Base-by-base conservation (phyloP, 92 coral and sea anemone species). In the Pocillopora grandis region DNA sequence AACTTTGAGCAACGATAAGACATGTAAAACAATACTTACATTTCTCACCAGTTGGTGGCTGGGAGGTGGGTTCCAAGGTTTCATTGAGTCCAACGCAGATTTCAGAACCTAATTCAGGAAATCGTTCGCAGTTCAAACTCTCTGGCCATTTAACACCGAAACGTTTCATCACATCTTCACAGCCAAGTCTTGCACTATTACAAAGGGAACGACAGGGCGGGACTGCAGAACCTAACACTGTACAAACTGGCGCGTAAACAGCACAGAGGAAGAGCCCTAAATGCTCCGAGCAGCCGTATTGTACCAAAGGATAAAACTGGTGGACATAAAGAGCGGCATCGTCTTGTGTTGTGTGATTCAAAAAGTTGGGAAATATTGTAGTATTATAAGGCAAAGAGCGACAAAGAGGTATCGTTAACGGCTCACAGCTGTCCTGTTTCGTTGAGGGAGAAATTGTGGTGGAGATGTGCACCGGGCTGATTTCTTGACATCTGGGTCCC, bases 161-260 rank as follows among this genome's bases (percentile, higher is more conserved):
- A 61, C 68, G 70, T 42, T 67, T 72, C 95, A 95, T 88, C 27
- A 92, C 60, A 13, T 9, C 27, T 66, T 68, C 86, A 86, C 98
- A 95, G 61, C 91, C 92, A 0, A 64, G 64, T 71, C 77, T 87
- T 12, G 92, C 95, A 36, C 92, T 90, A 72, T 88, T 89, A 65
- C 98, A 95, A 74, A 95, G 86, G 67, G 85, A 79, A 21, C 92
- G 92, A 80, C 98, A 93, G n/a, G 98, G 98, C 67, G 89, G 95
- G 52, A 95, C 48, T 5, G 95, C 93, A 49, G 68, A 88, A 17
- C 88, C 90, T 33, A 92, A 57, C 3, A 81, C 77, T 16, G 91
- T 89, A 58, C 98, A 95, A 1, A 89, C 79, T 17, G 98, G 98
- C 17, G 94, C 94, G 66, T 93, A 93, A 52, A 90, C 90, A 33